Base-by-base conservation (phyloP, 2,888 invertebrate genomes). In the Dichetophora obliterata region DNA sequence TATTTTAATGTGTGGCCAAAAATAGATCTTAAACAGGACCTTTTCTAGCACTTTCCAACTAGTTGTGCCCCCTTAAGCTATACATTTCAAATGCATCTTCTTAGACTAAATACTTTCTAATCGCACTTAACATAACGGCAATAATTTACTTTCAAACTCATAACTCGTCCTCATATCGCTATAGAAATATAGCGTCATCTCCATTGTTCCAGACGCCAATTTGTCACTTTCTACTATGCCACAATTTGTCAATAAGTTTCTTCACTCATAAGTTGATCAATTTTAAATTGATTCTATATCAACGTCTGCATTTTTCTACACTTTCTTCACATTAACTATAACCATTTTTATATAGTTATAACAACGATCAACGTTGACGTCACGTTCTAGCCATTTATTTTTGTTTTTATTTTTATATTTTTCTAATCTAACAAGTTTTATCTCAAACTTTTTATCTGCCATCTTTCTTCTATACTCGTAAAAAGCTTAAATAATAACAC, bases 401-500 rank as follows among this genome's bases (percentile, higher is more conserved):
- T 59, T 27, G 11, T 59, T 59, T 37, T 27, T 59, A 1, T n/a
- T n/a, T 24, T 24, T 59, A 22, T 22, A 14, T 9, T 59, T 24
- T 22, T 22, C 27, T 59, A 6, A 14, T 59, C 16, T 19, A 27
- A 27, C 43, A 11, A 27, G 9, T 0, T 59, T 43, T 43, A 43
- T 43, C 11, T 11, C 43, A 6, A 22, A 3, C 54, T n/a, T 8
- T n/a, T 43, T 43, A 43, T 43, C 43, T 43, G 43, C 43, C 54
- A 22, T 54, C 54, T n/a, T 31, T 31, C 19, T 5, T n/a, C 54
- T 11, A 65, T 65, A 8, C 34, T 43, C 19, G 48, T 24, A 11
- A 52, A 69, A 76, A 75, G 78, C 76, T 77, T 81, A 80, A 80
- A 79, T 79, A 77, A 81, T 80, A 81, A 80, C 80, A 80, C 79